Percentiles rank a stretch among this genome's conserved stretches.
These are phyloP conservation scores for Cheilosia variabilis DNA, from an alignment of 2,888 invertebrate species.

Conservation along the genomic window DNA sequence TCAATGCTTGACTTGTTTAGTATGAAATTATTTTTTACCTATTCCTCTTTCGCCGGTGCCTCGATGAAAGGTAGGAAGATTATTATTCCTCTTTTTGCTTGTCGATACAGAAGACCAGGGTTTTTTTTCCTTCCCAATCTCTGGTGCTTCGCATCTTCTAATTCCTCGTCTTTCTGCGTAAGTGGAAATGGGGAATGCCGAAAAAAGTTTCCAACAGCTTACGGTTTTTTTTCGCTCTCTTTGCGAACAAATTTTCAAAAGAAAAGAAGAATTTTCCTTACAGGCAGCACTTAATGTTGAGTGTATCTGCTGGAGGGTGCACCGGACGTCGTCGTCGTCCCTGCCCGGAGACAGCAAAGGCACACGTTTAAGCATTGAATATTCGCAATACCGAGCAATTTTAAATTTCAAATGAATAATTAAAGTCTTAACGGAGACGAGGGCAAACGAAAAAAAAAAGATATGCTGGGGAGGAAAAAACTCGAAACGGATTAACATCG, in stretches of 20 bases:
- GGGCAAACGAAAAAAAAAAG: slow-evolving; percentile 14
- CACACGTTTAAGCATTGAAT: slow-evolving; percentile 61
- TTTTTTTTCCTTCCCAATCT: not conserved
- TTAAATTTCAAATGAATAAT: slow-evolving; percentile 75
- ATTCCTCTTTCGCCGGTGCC: slow-evolving; percentile 30
- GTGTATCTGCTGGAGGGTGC: slow-evolving; percentile 63
- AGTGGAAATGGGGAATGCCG: not conserved
- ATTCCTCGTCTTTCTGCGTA: slow-evolving; percentile 33
- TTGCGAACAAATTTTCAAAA: slow-evolving; percentile 46
- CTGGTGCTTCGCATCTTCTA: slow-evolving; percentile 11
- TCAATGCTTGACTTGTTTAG: slow-evolving; percentile 51
- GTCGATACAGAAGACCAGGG: slow-evolving; percentile 28
- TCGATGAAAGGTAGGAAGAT: slow-evolving; percentile 62
- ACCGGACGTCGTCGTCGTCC: slow-evolving; percentile 31
- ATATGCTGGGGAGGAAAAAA: not conserved
- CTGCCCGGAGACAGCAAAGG: not conserved
- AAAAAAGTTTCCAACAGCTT: slow-evolving; percentile 53
- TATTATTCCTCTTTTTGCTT: slow-evolving; percentile 40
- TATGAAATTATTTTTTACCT: slow-evolving; percentile 41
- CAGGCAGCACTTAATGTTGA: slow-evolving; percentile 71
- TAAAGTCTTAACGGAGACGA: slow-evolving; percentile 55
- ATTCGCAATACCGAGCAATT: slow-evolving; percentile 72
- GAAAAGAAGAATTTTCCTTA: slow-evolving; percentile 65
- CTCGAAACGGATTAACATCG: slow-evolving; percentile 51
- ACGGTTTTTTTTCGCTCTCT: slow-evolving; percentile 14